phyloP scores from a whole-genome alignment of 64 coral and sea anemone genomes.

The Stylophora pistillata region DNA sequence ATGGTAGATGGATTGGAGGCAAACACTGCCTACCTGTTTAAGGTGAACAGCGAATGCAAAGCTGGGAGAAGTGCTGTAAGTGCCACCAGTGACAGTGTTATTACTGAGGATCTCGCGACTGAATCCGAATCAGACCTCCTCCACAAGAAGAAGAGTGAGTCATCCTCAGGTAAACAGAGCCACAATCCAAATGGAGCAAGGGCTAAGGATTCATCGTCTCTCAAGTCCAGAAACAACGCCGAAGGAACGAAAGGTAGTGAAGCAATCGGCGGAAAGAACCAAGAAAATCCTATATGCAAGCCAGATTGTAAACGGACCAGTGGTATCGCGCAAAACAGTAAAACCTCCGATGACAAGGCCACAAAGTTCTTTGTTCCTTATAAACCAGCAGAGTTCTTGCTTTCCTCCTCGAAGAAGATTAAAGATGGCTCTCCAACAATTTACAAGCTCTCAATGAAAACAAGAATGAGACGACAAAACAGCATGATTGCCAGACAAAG shows the following conservation, averaged over 20 bases:
- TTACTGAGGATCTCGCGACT: background rate
- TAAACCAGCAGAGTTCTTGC: background rate
- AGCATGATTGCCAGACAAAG: background rate
- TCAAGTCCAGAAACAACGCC: too few relatives aligned
- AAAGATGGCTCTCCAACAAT: background rate
- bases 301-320: background rate
- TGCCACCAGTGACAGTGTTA: background rate
- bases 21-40: background rate
- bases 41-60: constrained; percentile 2
- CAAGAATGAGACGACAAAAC: background rate
- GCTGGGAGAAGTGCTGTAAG: background rate
- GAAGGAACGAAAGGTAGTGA: too few relatives aligned
- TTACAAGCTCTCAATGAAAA: background rate
- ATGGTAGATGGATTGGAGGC: background rate
- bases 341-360: too few relatives aligned
- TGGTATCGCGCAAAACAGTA: background rate
- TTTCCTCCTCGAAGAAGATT: background rate
- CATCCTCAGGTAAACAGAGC: background rate
- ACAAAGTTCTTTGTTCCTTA: background rate
- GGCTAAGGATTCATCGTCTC: too few relatives aligned
- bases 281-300: too few relatives aligned
- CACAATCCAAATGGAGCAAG: too few relatives aligned
- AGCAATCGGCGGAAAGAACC: too few relatives aligned
- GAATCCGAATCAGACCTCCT: background rate
- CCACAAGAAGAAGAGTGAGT: background rate